Base-by-base conservation (phyloP, 2,113 vertebrate genomes). In the Gallinago paraguaiae region DNA sequence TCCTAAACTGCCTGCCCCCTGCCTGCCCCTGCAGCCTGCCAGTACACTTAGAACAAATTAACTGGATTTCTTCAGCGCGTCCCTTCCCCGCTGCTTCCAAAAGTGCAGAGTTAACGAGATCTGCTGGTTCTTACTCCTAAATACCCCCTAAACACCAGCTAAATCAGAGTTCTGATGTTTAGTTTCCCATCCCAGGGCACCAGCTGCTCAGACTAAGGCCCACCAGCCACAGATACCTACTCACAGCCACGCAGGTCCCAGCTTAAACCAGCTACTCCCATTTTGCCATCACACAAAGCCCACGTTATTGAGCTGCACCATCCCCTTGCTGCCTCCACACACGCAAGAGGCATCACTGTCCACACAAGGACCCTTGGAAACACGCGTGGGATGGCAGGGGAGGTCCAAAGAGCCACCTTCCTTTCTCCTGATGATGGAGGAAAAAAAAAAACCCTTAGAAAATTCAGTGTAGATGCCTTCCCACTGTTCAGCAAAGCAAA, bases 1-100 rank as follows among this genome's bases (percentile, higher is more conserved):
- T 17, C 57, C 8, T 0, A 7, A 31, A 1, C 11, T 0, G 0
- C 6, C 28, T n/a, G 14, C 5, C 70, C 39, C 75, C 20, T 7
- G 1, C 86, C 27, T 4, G 20, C n/a, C 46, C 31, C 56, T n/a
- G 60, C 1, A 37, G 43, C 77, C 76, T 13, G 10, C 51, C 4
- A 4, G 22, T 6, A 11, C 12, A 4, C 17, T 64, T 71, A 33
- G 25, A 88, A 68, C 76, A 14, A 50, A 51, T 35, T 7, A 35
- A 70, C 3, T 5, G 0, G 0, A 13, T 88, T 85, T 28, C 94
- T 69, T 35, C 4, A 3, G 45, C 3, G 50, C 0, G 0, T 27
- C 54, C 25, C 3, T 39, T 86, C 57, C 83, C 48, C 2, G 0
- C 3, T 17, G 48, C 83, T 86, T 17, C 39, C 59, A 72, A 56